Percentiles rank a stretch among this genome's conserved stretches.
phyloP scores from a whole-genome alignment of 2,797 vertebrate species.

The Nyctalus aviator region DNA sequence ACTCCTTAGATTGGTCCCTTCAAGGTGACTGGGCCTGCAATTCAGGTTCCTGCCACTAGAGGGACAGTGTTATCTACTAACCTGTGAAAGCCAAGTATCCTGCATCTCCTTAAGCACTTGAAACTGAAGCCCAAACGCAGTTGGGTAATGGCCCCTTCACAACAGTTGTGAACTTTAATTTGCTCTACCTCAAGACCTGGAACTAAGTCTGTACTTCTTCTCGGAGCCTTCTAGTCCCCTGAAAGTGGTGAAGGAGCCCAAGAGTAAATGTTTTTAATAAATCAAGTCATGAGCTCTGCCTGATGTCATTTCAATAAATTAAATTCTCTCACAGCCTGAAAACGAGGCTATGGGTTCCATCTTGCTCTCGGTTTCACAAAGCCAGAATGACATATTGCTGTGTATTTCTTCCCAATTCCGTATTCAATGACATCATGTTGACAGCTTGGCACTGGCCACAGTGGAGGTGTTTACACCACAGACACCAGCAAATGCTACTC shows the following conservation, averaged over 20 bases:
- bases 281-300: constrained; percentile 15
- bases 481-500: not conserved
- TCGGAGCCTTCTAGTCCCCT: not conserved
- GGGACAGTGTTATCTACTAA: not conserved
- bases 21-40: constrained; percentile 43
- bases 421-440: not conserved
- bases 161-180: not conserved
- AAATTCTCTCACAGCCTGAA: not conserved
- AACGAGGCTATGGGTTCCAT: not conserved
- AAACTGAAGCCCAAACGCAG: not conserved
- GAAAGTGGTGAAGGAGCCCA: not conserved
- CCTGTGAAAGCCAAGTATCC: not conserved
- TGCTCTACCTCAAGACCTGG: not conserved
- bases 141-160: not conserved
- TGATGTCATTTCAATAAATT: not conserved
- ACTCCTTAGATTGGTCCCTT: not conserved
- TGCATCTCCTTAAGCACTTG: not conserved
- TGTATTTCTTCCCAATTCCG: not conserved
- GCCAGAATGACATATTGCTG: not conserved
- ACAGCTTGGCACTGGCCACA: not conserved
- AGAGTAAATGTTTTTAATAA: constrained; percentile 39
- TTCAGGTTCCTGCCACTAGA: constrained; percentile 42
- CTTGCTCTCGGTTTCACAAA: constrained; percentile 4
- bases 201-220: not conserved
- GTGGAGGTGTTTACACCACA: not conserved